Evolutionary conservation across 2,797 vertebrate genomes (phyloP), one percentile per base, ranked within the genome.

Genomic region (Manis javanica): DNA sequence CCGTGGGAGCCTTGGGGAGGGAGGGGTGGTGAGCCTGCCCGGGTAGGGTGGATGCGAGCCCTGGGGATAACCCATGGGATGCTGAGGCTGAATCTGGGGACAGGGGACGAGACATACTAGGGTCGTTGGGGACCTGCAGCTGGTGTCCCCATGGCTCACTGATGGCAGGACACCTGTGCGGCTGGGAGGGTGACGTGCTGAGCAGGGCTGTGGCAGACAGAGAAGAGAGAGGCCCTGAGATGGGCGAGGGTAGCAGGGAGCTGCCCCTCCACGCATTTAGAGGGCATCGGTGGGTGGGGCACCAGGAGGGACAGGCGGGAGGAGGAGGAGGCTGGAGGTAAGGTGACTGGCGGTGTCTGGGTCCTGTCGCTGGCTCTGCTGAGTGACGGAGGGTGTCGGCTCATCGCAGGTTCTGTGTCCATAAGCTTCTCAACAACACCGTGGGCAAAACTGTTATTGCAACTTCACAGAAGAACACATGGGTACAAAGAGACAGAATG

Each of bases 331-430:
- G 55, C 12, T 37, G 8, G 69, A 39, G 39, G 34, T 23, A 24
- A 23, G 55, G 31, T 2, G 29, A 24, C 71, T 34, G 19, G 1
- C 23, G 14, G 19, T 5, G 4, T 21, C 71, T 12, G 6, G 71
- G 55, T 14, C 0, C 1, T 29, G 16, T 3, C 11, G 14, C 57
- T 2, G 3, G 15, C 7, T n/a, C 68, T 46, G 85, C 31, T 4
- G 69, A 13, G 42, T 51, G 86, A 63, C 7, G 1, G 31, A 19
- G 4, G 19, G 1, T 9, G 0, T 3, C 23, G 4, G 46, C 31
- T 12, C n/a, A 2, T 51, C 24, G 0, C 0, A 0, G 2, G 31
- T 26, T 18, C 4, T 2, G n/a, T 29, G 4, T 23, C 71, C 12
- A 29, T n/a, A 1, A 37, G 9, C 16, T 8, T 4, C n/a, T 34